These are phyloP conservation scores for Scomber japonicus DNA, from an alignment of 2,113 vertebrate species.

Conservation along the genomic window DNA sequence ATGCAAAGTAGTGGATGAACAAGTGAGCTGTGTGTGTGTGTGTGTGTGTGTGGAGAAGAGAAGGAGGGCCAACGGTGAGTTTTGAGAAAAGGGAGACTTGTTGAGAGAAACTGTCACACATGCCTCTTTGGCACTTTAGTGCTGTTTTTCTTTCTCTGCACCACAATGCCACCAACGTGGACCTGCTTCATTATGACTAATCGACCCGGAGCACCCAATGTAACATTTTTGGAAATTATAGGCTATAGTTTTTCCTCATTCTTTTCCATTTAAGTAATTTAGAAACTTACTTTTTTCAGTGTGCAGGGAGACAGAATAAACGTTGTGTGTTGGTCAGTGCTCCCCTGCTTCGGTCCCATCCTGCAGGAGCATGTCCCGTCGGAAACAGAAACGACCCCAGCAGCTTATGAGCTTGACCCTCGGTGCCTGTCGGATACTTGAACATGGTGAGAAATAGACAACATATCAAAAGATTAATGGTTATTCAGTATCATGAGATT, in stretches of 20 bases:
- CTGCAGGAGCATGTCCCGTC: conserved; percentile 81
- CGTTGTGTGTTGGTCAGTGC: conserved; percentile 70
- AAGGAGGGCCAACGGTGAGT: conserved; percentile 71
- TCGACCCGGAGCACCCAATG: conserved; percentile 28
- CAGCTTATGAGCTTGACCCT: conserved; percentile 80
- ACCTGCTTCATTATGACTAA: conserved; percentile 36
- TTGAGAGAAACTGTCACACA: conserved; percentile 79
- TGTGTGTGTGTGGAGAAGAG: conserved; percentile 62
- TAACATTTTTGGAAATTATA: conserved; percentile 36
- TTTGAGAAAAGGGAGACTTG: conserved; percentile 73
- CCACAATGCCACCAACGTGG: conserved; percentile 63
- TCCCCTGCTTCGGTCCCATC: conserved; percentile 60
- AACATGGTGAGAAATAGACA: conserved; percentile 79
- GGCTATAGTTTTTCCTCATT: conserved; percentile 15
- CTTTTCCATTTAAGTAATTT: conserved; percentile 50
- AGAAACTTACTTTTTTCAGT: conserved; percentile 70
- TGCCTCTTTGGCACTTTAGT: conserved; percentile 60
- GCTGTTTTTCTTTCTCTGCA: conserved; percentile 55
- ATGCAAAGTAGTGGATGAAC: conserved; percentile 86
- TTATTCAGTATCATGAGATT: conserved; percentile 20
- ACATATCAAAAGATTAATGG: conserved; percentile 25
- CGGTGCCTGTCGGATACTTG: conserved; percentile 73
- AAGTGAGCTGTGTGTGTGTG: conserved; percentile 78
- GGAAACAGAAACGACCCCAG: conserved; percentile 85
- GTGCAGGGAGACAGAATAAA: conserved; percentile 69